Evolutionary conservation across 2,113 vertebrate genomes (phyloP).

Genomic region (Alethe diademata): DNA sequence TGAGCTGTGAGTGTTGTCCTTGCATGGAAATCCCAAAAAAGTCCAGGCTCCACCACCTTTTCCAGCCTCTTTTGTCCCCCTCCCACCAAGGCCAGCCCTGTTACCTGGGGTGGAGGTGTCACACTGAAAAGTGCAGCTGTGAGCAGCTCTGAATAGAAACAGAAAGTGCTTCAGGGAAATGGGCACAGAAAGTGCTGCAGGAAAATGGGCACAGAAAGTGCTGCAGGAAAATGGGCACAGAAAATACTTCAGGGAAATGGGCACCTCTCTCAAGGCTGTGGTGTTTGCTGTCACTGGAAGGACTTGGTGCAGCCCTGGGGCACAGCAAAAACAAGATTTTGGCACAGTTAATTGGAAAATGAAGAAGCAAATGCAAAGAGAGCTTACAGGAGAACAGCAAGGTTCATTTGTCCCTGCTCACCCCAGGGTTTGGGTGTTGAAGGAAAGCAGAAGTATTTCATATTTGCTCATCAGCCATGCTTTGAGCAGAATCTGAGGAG

Average conservation of each 20-base stretch:
- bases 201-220: background rate
- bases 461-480: background rate
- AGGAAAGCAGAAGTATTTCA: background rate
- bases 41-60: background rate
- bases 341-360: background rate
- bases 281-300: background rate
- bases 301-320: background rate
- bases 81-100: background rate
- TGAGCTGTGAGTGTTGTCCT: background rate
- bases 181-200: too few relatives aligned
- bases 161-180: background rate
- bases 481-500: background rate
- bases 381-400: background rate
- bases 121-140: background rate
- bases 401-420: background rate
- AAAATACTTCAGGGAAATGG: background rate
- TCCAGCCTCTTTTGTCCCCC: background rate
- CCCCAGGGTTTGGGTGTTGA: background rate
- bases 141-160: rapidly evolving
- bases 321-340: background rate
- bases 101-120: background rate
- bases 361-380: background rate
- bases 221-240: too few relatives aligned
- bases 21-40: background rate
- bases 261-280: background rate